Conservation (phyloP, 1,140 invertebrate species). For the Lysiphlebus fabarum region DNA sequence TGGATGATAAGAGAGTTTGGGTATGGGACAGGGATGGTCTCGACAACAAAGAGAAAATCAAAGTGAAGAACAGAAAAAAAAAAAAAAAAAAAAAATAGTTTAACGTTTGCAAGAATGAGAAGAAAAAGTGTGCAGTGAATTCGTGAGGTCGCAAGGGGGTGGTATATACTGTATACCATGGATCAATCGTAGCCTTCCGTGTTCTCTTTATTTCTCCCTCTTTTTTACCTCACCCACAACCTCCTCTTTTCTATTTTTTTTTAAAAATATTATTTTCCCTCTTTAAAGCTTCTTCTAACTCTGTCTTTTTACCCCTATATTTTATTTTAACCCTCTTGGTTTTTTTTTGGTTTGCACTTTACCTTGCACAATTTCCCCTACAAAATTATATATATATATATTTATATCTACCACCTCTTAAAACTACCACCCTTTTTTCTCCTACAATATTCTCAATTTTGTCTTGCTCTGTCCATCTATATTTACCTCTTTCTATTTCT, state of each 20-base stretch:
- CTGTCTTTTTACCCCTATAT: background rate
- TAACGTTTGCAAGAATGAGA: conserved; percentile 12
- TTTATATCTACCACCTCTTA: no score
- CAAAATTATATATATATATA: no score
- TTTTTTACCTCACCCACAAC: conserved; percentile 30
- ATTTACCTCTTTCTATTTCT: conserved; percentile 19
- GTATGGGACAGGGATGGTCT: conserved; percentile 3
- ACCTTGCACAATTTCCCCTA: conserved; percentile 22
- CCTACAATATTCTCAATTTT: no score
- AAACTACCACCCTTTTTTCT: no score
- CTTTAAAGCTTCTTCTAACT: no score
- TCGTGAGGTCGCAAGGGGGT: conserved; percentile 39
- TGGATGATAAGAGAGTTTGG: background rate
- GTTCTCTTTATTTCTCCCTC: conserved; percentile 31
- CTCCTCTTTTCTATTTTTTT: conserved; percentile 21
- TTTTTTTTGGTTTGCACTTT: conserved; percentile 24
- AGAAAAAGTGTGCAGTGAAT: conserved; percentile 43
- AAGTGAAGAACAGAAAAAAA: conserved; percentile 17
- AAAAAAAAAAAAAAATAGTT: conserved; percentile 10
- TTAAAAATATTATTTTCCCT: no score
- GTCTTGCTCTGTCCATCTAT: conserved; percentile 17
- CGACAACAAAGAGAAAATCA: conserved; percentile 16
- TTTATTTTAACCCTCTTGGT: background rate
- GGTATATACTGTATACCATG: no score
- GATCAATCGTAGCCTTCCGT: conserved; percentile 53